These are phyloP conservation scores for Aphelocoma coerulescens DNA, from an alignment of 2,113 vertebrate genomes.

Conservation along the genomic window DNA sequence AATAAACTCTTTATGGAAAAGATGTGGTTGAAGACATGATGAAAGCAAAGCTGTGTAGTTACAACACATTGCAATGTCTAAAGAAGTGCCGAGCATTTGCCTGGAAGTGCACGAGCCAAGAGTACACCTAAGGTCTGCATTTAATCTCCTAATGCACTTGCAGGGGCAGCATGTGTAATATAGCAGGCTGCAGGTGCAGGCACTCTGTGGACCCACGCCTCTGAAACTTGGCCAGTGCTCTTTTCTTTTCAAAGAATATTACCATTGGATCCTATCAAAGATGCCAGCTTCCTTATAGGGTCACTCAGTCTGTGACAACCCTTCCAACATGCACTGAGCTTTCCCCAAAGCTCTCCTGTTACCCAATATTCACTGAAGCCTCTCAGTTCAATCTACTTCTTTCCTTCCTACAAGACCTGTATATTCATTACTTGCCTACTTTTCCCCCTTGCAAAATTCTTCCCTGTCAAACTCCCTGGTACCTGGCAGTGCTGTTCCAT, in stretches of 20 bases:
- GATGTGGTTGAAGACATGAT: neutral
- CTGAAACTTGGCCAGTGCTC: neutral
- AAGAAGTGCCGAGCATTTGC: neutral
- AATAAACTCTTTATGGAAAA: constrained; percentile 5
- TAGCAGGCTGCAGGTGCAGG: constrained; percentile 26
- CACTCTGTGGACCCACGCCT: neutral
- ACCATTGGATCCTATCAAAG: neutral
- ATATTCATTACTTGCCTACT: neutral
- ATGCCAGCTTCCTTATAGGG: neutral
- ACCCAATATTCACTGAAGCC: neutral
- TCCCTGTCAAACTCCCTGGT: neutral
- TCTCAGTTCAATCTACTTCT: neutral
- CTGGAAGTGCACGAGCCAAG: neutral
- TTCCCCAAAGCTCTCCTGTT: neutral
- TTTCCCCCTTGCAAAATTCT: neutral
- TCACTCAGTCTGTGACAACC: neutral
- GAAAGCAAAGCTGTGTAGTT: neutral
- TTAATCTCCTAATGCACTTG: neutral
- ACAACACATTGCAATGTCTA: neutral
- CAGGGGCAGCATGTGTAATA: neutral
- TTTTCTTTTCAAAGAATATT: neutral
- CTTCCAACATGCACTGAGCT: neutral
- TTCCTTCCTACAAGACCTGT: neutral
- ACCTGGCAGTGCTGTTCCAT: neutral
- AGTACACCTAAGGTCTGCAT: neutral